A percentile compares a stretch with the other conserved stretches of the same genome.
Evolutionary conservation across 2,797 vertebrate genomes (phyloP).

Genomic region (Chrysocyon brachyurus): DNA sequence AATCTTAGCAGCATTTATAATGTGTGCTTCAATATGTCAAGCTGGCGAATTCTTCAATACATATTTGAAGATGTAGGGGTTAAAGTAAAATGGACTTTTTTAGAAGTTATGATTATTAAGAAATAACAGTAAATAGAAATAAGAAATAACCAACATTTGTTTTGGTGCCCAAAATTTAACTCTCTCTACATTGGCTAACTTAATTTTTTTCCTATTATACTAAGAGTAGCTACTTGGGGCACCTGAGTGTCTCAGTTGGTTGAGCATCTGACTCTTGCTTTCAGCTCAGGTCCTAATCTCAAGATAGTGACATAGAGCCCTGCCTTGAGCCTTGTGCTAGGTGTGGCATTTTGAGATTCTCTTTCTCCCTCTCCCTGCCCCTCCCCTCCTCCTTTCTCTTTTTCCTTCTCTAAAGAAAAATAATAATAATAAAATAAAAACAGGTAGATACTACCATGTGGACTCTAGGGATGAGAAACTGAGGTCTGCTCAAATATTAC

Average conservation of each 20-base stretch:
- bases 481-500: neutral
- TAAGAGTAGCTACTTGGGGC: neutral
- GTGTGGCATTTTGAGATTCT: neutral
- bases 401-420: neutral
- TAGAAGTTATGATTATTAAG: neutral
- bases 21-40: neutral
- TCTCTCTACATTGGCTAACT: neutral
- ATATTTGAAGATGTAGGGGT: neutral
- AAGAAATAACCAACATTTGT: neutral
- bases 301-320: neutral
- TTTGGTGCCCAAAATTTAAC: neutral
- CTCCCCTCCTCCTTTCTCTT: neutral
- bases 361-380: neutral
- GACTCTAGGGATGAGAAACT: neutral
- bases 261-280: neutral
- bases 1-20: constrained; percentile 40
- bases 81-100: neutral
- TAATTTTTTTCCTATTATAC: neutral
- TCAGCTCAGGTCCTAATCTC: neutral
- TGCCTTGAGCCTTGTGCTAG: neutral
- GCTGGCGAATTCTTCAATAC: neutral
- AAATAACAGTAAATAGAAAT: neutral
- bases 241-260: neutral
- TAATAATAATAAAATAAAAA: neutral
- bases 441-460: neutral